These are phyloP conservation scores for Bombus superbus DNA, from an alignment of 1,140 invertebrate genomes.

Conservation along the genomic window DNA sequence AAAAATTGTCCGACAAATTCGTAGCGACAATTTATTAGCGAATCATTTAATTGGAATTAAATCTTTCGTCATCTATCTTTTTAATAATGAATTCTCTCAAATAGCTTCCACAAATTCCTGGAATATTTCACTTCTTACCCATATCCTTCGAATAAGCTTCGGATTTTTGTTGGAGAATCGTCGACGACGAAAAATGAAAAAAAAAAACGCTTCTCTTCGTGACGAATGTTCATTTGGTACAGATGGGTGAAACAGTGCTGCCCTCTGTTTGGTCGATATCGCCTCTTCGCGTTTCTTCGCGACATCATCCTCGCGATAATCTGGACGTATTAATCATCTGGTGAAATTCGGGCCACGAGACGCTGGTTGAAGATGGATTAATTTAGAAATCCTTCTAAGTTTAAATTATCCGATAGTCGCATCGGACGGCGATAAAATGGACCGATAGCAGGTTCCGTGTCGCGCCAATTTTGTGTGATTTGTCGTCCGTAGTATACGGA, in stretches of 20 bases:
- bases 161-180: too few species aligned
- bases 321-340: background rate
- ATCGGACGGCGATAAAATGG: too few species aligned
- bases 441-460: background rate
- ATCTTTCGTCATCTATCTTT: too few species aligned
- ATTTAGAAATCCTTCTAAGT: slow-evolving; percentile 16
- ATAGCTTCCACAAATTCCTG: too few species aligned
- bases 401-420: slow-evolving; percentile 29
- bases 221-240: background rate
- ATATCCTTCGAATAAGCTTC: too few species aligned
- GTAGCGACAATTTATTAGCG: too few species aligned
- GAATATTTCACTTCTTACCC: too few species aligned
- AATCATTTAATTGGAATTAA: too few species aligned
- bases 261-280: slow-evolving; percentile 42
- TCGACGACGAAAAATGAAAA: too few species aligned
- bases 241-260: background rate
- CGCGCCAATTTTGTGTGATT: background rate
- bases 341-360: background rate
- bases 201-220: background rate
- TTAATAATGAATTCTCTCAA: too few species aligned
- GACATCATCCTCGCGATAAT: background rate
- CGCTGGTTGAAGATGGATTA: background rate
- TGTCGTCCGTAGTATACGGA: background rate
- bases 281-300: background rate
- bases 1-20: too few species aligned